Evolutionary conservation across 2,888 invertebrate species (phyloP).

Genomic region (Cheilosia grossa): DNA sequence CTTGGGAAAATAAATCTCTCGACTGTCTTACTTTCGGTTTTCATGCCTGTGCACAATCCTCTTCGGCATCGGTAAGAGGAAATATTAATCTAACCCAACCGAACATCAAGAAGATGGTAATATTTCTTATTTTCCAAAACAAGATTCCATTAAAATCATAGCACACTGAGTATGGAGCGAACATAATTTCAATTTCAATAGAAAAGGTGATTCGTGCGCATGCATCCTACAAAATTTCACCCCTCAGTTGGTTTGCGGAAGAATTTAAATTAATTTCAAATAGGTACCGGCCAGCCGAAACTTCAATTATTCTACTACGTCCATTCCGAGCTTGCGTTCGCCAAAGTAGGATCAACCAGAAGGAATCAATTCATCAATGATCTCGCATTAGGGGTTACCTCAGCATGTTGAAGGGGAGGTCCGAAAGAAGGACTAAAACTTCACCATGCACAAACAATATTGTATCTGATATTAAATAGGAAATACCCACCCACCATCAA

Average conservation of each 20-base stretch:
- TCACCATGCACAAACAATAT: constrained; percentile 28
- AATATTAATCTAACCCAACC: too few relatives aligned
- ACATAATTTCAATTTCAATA: constrained; percentile 81
- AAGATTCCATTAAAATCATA: constrained; percentile 31
- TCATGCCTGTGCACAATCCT: too few relatives aligned
- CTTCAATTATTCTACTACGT: constrained; percentile 11
- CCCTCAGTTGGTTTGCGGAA: background rate
- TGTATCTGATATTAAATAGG: constrained; percentile 25
- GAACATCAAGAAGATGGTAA: too few relatives aligned
- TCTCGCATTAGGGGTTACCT: constrained; percentile 47
- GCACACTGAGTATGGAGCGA: constrained; percentile 42
- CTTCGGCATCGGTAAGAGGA: too few relatives aligned
- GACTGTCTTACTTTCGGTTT: too few relatives aligned
- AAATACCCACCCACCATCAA: constrained; percentile 12
- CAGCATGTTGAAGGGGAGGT: constrained; percentile 20
- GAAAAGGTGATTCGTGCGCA: constrained; percentile 82
- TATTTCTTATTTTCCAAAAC: background rate
- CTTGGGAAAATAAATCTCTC: too few relatives aligned
- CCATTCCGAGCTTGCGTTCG: constrained; percentile 3
- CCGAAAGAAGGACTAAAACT: background rate
- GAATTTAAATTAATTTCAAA: constrained; percentile 44
- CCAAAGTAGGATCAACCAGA: background rate
- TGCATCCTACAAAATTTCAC: too few relatives aligned
- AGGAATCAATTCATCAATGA: constrained; percentile 40
- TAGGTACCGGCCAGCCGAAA: background rate